These are phyloP conservation scores for Mobula birostris DNA, from an alignment of 2,113 vertebrate species.

Conservation along the genomic window DNA sequence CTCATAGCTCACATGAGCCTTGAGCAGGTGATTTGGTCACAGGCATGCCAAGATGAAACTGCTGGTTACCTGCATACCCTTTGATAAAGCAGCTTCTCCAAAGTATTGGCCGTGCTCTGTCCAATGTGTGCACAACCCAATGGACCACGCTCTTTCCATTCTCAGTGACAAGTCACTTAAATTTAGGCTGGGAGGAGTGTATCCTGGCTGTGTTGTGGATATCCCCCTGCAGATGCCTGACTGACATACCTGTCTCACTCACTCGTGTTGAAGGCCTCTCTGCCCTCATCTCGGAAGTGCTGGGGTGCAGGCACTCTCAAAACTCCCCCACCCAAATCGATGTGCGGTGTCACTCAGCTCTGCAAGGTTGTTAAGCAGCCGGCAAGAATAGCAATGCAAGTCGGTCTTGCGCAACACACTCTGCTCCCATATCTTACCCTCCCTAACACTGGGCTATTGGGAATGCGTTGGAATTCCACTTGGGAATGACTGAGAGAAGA, in stretches of 20 bases:
- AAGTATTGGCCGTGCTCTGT: neutral
- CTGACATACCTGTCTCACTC: neutral
- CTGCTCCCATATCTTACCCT: too few species aligned
- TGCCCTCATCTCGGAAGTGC: neutral
- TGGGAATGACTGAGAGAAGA: neutral
- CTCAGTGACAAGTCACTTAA: neutral
- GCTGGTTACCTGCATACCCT: neutral
- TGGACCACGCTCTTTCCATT: neutral
- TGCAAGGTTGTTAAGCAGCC: neutral
- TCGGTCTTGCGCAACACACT: too few species aligned
- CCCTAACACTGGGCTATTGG: neutral
- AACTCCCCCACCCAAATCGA: neutral
- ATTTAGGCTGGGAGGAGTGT: neutral
- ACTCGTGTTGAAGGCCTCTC: neutral
- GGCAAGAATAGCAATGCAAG: neutral
- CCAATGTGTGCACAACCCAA: neutral
- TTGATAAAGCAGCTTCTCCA: neutral
- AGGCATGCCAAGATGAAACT: neutral
- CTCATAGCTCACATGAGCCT: neutral
- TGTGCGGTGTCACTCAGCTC: neutral
- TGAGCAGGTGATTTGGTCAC: neutral
- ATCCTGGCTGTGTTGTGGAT: neutral
- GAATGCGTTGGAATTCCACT: neutral
- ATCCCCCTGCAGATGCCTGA: too few species aligned
- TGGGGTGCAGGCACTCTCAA: neutral